Evolutionary conservation across 1,140 invertebrate species (phyloP).

Genomic region (Drosophila rufa): DNA sequence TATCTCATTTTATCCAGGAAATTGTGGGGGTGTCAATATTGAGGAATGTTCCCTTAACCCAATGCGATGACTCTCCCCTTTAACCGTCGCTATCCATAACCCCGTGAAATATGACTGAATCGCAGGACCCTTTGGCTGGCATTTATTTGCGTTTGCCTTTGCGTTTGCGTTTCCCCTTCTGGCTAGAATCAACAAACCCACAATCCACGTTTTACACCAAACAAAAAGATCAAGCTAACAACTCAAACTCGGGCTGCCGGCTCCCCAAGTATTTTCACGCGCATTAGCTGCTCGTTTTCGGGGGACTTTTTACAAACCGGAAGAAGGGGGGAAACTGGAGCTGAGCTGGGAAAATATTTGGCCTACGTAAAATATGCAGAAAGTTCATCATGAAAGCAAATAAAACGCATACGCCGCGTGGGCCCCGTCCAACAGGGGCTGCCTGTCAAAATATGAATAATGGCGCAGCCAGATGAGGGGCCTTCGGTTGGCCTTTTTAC

Average conservation of each 20-base stretch:
- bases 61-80: background rate
- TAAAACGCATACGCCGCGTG: conserved; percentile 77
- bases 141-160: conserved; percentile 26
- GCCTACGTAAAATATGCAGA: conserved; percentile 70
- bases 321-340: conserved; percentile 13
- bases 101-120: conserved; percentile 26
- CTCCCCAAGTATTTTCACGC: conserved; percentile 53
- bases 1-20: conserved; percentile 18
- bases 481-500: conserved; percentile 31
- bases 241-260: conserved; percentile 8
- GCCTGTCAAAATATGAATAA: conserved; percentile 80
- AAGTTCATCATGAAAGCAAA: conserved; percentile 76
- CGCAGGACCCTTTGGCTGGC: conserved; percentile 3
- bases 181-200: conserved; percentile 32
- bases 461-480: conserved; percentile 52
- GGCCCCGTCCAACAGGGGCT: conserved; percentile 41
- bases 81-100: background rate
- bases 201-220: conserved; percentile 20
- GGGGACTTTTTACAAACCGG: conserved; percentile 12
- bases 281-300: conserved; percentile 65
- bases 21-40: conserved; percentile 26
- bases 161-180: conserved; percentile 3
- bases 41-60: conserved; percentile 3
- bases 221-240: conserved; percentile 54
- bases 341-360: conserved; percentile 41